Conservation (phyloP, 2,888 invertebrate genomes). For the Phorcus lineatus region DNA sequence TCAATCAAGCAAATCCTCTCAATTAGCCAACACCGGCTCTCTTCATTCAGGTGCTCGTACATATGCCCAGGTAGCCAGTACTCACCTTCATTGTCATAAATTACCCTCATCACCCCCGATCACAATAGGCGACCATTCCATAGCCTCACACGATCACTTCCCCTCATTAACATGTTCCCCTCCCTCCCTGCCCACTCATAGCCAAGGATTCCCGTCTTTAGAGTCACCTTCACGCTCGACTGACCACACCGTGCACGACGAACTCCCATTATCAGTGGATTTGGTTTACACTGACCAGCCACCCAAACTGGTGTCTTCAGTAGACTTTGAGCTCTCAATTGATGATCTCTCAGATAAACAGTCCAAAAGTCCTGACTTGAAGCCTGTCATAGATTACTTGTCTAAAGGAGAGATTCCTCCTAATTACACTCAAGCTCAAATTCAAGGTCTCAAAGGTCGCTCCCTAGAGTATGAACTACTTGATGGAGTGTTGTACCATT, state of each 20-base stretch:
- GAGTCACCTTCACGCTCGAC: too few relatives aligned
- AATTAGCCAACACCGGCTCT: too few relatives aligned
- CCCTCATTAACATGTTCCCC: too few relatives aligned
- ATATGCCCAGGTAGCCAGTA: too few relatives aligned
- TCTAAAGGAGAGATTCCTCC: background rate
- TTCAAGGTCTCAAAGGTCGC: background rate
- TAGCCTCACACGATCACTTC: too few relatives aligned
- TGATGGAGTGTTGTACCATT: conserved; percentile 8
- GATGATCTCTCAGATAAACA: background rate
- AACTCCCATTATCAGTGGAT: background rate
- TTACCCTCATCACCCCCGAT: too few relatives aligned
- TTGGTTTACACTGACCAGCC: background rate
- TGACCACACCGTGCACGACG: background rate
- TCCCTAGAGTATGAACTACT: background rate
- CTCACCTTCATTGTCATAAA: too few relatives aligned
- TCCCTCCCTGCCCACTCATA: background rate
- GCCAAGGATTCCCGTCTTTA: background rate
- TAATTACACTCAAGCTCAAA: background rate
- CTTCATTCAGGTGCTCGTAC: too few relatives aligned
- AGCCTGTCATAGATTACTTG: background rate
- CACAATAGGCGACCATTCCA: too few relatives aligned
- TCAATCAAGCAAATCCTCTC: too few relatives aligned
- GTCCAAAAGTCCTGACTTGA: background rate
- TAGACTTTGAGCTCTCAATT: background rate
- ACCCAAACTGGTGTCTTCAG: background rate